A percentile compares a stretch with the other conserved stretches of the same genome.
Evolutionary conservation across 2,888 invertebrate species (phyloP).

Genomic region (Phania funesta): DNA sequence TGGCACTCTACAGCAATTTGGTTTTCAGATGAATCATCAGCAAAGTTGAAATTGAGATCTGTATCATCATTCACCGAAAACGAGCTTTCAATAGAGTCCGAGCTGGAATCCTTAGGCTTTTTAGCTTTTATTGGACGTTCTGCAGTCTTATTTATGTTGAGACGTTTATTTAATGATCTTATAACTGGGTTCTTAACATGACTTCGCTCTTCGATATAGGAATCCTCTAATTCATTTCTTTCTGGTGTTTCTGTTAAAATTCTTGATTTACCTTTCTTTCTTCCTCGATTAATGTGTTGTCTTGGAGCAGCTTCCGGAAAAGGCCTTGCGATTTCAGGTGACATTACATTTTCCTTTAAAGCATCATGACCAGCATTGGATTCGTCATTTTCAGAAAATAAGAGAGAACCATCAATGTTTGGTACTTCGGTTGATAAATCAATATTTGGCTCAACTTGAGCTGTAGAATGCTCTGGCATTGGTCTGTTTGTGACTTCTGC

Average conservation of each 20-base stretch:
- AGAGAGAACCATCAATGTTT: conserved; percentile 19
- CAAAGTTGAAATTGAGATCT: conserved; percentile 43
- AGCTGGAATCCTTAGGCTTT: conserved; percentile 56
- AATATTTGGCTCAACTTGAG: conserved; percentile 4
- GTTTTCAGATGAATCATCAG: conserved; percentile 38
- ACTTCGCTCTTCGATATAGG: conserved; percentile 35
- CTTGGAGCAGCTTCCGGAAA: conserved; percentile 32
- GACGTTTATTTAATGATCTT: conserved; percentile 52
- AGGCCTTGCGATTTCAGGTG: conserved; percentile 41
- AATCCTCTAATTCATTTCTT: conserved; percentile 45
- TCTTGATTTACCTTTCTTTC: conserved; percentile 51
- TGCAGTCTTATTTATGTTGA: conserved; percentile 47
- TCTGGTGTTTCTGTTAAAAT: conserved; percentile 56
- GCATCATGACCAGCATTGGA: conserved; percentile 29
- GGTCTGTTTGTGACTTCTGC: conserved; percentile 37
- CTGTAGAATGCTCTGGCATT: conserved; percentile 25
- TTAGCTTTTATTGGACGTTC: conserved; percentile 35
- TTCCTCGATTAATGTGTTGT: conserved; percentile 46
- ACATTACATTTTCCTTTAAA: conserved; percentile 27
- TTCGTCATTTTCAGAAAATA: conserved; percentile 43
- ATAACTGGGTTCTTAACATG: conserved; percentile 42
- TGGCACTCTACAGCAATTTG: conserved; percentile 58
- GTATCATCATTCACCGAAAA: conserved; percentile 58
- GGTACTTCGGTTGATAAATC: conserved; percentile 5
- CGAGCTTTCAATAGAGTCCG: conserved; percentile 56